Base-by-base conservation (phyloP, 2,888 invertebrate species). In the Protula sp. region DNA sequence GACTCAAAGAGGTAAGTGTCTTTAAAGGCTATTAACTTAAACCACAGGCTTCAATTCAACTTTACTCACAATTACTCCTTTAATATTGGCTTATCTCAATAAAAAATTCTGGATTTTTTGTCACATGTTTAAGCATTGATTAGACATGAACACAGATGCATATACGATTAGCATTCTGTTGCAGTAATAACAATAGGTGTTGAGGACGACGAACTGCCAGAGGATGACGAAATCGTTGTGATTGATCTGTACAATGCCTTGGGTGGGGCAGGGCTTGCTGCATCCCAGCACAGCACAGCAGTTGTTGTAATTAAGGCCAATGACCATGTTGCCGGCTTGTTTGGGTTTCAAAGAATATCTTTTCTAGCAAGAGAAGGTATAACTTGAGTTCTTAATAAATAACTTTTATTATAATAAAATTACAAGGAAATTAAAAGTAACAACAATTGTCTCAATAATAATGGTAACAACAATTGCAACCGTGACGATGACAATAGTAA, bases 311-410 rank as follows among this genome's bases (percentile, higher is more conserved):
- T 79, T 27, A 63, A 71, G 58, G 78, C 76, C 54, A 79, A 79
- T 67, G 80, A 80, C 60, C 67, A 75, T 66, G 75, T 79, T n/a
- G 79, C 76, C 14, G 80, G 80, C 29, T 61, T 74, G 2, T 27
- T 80, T 4, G 71, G 71, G 29, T 74, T 79, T 65, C 68, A 67
- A 27, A 63, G 70, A 50, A 70, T 72, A 0, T 72, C 78, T 9
- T 48, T 73, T 9, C 65, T 74, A 30, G 74, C 71, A 29, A 69
- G 69, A 54, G 78, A 79, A 75, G 79, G 79, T 75, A 38, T 9
- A 19, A 14, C 9, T 19, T 38, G 38, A 14, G 9, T 38, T 38
- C 38, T 38, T 38, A 14, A 19, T 14, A 19, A 38, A 19, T 38
- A n/a, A n/a, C n/a, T n/a, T n/a, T n/a, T n/a, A n/a, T n/a, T n/a